These are phyloP conservation scores for Geotrypetes seraphini DNA, from an alignment of 2,797 vertebrate species.

Conservation along the genomic window DNA sequence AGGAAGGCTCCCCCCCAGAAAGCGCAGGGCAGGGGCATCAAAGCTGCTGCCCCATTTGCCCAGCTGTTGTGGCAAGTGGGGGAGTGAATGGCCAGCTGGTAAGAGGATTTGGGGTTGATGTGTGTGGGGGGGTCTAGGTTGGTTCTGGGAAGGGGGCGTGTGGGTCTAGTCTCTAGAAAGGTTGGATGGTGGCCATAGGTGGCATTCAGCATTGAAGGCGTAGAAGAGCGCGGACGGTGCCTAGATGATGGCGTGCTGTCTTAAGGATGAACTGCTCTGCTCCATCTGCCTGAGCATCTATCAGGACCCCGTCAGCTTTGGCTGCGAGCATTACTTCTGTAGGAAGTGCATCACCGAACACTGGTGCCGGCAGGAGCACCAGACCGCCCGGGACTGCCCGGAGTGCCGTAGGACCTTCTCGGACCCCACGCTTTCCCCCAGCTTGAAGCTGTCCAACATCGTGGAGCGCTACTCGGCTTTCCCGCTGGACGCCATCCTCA, in stretches of 20 bases:
- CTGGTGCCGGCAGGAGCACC: constrained; percentile 87
- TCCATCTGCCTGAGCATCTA: constrained; percentile 97
- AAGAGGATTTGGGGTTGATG: too few relatives aligned
- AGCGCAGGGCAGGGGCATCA: too few relatives aligned
- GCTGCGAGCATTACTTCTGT: constrained; percentile 97
- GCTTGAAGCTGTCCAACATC: constrained; percentile 95
- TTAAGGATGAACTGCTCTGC: constrained; percentile 96
- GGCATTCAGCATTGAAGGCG: rapidly evolving
- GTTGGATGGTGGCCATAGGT: too few relatives aligned
- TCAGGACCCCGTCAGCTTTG: constrained; percentile 93
- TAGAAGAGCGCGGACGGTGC: neutral
- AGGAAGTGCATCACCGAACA: constrained; percentile 94
- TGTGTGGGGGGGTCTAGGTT: too few relatives aligned
- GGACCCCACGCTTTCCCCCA: constrained; percentile 83
- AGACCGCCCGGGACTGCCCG: constrained; percentile 80
- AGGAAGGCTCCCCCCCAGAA: too few relatives aligned
- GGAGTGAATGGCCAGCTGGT: too few relatives aligned
- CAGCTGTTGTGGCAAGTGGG: too few relatives aligned
- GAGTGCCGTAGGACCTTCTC: constrained; percentile 88
- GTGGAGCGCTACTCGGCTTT: constrained; percentile 93
- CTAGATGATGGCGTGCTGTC: constrained; percentile 80
- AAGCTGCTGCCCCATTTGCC: too few relatives aligned
- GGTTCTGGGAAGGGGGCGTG: too few relatives aligned
- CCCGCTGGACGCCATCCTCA: constrained; percentile 88
- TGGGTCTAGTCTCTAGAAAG: too few relatives aligned